A percentile compares a stretch with the other conserved stretches of the same genome.
These are phyloP conservation scores for Lycaena phlaeas DNA, from an alignment of 2,888 invertebrate genomes.

Conservation along the genomic window DNA sequence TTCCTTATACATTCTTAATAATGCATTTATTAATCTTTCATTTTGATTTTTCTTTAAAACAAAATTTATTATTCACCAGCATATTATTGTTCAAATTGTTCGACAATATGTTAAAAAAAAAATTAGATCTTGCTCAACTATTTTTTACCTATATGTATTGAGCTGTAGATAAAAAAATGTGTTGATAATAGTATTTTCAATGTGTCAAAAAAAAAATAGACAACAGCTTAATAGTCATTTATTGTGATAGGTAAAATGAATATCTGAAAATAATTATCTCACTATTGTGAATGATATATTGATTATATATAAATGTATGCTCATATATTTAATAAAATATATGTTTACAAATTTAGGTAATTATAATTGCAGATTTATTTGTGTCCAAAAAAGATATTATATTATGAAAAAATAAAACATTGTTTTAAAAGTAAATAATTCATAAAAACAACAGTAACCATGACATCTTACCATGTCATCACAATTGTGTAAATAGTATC, in stretches of 20 bases:
- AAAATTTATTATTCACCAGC: too few relatives aligned
- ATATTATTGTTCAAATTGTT: too few relatives aligned
- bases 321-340: constrained; percentile 1
- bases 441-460: too few relatives aligned
- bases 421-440: too few relatives aligned
- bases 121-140: constrained; percentile 15
- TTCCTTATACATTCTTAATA: constrained; percentile 32
- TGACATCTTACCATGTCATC: too few relatives aligned
- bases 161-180: too few relatives aligned
- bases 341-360: neutral
- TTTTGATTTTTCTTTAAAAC: too few relatives aligned
- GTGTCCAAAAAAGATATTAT: neutral
- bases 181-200: too few relatives aligned
- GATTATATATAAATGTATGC: neutral
- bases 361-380: neutral
- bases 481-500: constrained; percentile 37
- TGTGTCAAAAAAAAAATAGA: neutral
- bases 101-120: too few relatives aligned
- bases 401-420: constrained; percentile 2
- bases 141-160: too few relatives aligned
- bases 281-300: constrained; percentile 1
- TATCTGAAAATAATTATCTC: neutral
- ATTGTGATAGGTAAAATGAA: neutral
- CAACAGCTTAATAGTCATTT: neutral
- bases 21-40: constrained; percentile 43